Conservation (phyloP, 2,888 invertebrate genomes). For the Timandra comae region DNA sequence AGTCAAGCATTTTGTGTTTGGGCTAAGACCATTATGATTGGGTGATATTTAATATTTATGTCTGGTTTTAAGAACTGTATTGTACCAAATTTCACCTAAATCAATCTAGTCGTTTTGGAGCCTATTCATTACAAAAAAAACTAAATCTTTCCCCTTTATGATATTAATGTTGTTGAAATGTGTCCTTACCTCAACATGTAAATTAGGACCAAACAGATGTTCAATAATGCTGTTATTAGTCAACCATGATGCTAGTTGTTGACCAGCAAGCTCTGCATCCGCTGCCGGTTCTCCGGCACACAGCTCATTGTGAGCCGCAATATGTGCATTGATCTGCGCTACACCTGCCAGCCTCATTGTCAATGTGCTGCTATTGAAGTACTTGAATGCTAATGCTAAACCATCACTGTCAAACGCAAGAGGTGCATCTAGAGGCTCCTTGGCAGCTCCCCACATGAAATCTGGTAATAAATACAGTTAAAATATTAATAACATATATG, state of each 20-base stretch:
- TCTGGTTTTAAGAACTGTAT: too few relatives aligned
- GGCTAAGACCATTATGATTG: too few relatives aligned
- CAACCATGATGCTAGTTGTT: conserved; percentile 91
- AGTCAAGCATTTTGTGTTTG: too few relatives aligned
- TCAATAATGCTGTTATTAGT: conserved; percentile 92
- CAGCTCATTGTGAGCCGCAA: conserved; percentile 92
- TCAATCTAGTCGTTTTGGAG: too few relatives aligned
- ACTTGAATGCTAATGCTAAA: conserved; percentile 94
- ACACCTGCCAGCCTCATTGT: conserved; percentile 96
- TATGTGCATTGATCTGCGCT: conserved; percentile 95
- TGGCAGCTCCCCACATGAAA: conserved; percentile 97
- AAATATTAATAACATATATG: not conserved
- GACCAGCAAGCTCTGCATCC: conserved; percentile 90
- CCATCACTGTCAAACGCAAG: conserved; percentile 93
- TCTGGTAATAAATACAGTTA: conserved; percentile 64
- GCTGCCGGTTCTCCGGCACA: conserved; percentile 91
- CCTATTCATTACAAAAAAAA: too few relatives aligned
- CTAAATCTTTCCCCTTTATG: too few relatives aligned
- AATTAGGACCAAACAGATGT: conserved; percentile 97
- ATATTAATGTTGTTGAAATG: too few relatives aligned
- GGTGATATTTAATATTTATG: too few relatives aligned
- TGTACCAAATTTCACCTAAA: too few relatives aligned
- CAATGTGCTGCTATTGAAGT: conserved; percentile 94
- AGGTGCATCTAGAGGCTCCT: conserved; percentile 92
- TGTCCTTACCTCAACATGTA: conserved; percentile 94